Conservation (phyloP, 2,888 invertebrate genomes). For the Sceliomorpha sp. region DNA sequence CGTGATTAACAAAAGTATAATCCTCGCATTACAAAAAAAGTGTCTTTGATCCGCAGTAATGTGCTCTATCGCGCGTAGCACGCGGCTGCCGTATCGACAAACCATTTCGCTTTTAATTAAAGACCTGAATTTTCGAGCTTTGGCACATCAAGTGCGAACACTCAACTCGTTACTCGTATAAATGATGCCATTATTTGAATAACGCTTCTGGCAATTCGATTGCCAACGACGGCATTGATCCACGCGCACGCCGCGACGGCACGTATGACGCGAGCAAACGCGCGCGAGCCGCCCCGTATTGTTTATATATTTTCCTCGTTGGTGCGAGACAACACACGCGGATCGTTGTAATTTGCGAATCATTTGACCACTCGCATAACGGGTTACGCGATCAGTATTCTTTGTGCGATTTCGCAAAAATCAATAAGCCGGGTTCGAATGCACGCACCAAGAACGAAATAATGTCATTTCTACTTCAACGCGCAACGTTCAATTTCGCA, state of each 20-base stretch:
- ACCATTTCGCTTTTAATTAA: conserved; percentile 1
- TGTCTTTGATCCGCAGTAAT: too few species aligned
- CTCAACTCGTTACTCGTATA: conserved; percentile 25
- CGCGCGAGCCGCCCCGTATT: conserved; percentile 1
- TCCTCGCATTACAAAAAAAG: too few species aligned
- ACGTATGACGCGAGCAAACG: conserved; percentile 3
- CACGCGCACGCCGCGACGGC: conserved; percentile 26
- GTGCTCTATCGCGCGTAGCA: too few species aligned
- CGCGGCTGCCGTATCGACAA: background rate
- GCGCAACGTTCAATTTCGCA: background rate
- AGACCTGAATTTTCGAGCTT: conserved; percentile 3
- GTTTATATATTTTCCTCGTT: conserved; percentile 12
- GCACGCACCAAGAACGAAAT: background rate
- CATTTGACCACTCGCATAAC: conserved; percentile 4
- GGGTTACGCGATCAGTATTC: conserved; percentile 5
- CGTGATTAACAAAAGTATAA: too few species aligned
- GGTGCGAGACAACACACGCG: background rate
- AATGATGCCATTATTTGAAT: conserved; percentile 55
- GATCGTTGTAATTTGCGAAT: conserved; percentile 12
- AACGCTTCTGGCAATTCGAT: conserved; percentile 39
- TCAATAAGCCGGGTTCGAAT: conserved; percentile 2
- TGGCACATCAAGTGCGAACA: conserved; percentile 7
- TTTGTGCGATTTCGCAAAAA: conserved; percentile 6
- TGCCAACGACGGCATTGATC: conserved; percentile 46
- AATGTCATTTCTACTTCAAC: background rate